Conservation (phyloP, 2,113 vertebrate genomes). For the Actinemys pallida region DNA sequence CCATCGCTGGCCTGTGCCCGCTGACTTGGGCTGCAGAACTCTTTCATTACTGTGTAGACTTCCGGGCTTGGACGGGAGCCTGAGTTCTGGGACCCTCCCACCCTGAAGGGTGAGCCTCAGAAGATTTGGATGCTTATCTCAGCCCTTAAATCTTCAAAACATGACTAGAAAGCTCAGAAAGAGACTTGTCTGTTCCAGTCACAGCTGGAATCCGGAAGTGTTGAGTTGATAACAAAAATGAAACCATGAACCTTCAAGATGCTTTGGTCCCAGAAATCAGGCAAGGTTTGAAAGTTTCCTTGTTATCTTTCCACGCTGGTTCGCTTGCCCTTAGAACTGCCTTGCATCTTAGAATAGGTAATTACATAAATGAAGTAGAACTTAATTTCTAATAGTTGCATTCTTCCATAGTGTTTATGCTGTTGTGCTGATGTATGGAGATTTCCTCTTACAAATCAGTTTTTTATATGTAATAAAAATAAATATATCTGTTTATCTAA, state of each 20-base stretch:
- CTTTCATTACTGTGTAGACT: neutral
- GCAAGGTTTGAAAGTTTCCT: neutral
- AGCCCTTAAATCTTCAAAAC: neutral
- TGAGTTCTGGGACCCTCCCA: neutral
- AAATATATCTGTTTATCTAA: neutral
- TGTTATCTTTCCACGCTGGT: neutral
- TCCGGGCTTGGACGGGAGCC: neutral
- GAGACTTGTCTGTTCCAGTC: neutral
- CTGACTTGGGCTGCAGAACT: neutral
- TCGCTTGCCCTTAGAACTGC: neutral
- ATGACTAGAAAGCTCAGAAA: neutral
- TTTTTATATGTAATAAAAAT: neutral
- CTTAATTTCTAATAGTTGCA: neutral
- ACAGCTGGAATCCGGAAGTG: neutral
- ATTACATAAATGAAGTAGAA: neutral
- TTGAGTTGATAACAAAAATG: neutral
- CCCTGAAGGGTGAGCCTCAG: neutral
- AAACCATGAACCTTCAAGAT: neutral
- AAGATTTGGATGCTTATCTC: neutral
- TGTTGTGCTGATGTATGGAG: neutral
- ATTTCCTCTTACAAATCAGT: neutral
- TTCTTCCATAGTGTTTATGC: neutral
- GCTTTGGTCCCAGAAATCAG: neutral
- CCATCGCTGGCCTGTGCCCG: neutral
- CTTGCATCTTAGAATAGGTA: neutral